Evolutionary conservation across 2,113 vertebrate genomes (phyloP), one percentile per base, ranked within the genome.

Genomic region (Ancistrus triradiatus): DNA sequence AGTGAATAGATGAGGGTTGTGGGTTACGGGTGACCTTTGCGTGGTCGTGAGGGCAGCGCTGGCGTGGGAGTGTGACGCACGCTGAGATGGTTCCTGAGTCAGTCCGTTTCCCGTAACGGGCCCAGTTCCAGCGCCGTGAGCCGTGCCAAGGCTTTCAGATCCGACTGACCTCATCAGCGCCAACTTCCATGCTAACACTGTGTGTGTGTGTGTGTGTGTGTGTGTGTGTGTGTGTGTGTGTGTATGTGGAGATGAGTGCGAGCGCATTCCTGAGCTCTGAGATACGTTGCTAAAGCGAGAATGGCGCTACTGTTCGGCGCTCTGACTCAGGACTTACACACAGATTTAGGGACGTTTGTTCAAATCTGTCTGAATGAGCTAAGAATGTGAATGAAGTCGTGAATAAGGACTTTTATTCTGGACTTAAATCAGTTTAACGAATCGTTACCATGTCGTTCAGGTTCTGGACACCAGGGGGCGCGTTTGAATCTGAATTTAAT

Each of bases 261-360:
- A 25, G 52, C 31, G 58, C 65, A 77, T 74, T 74, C 75, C 62
- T 74, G 59, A 60, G 19, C 44, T 14, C 46, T 77, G 72, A 77
- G 52, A 37, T 69, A 31, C 46, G n/a, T n/a, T n/a, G n/a, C n/a
- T n/a, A n/a, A n/a, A n/a, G n/a, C n/a, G n/a, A n/a, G n/a, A n/a
- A 28, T 55, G 35, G 37, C 17, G 33, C 60, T 66, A 60, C 64
- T 69, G 57, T 74, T 69, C 55, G 17, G 25, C 2, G 3, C 51
- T 52, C 27, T 68, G 50, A 77, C 59, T 74, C 75, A 70, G 51
- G 42, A 56, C 21, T 46, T 59, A 48, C 18, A 55, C 67, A 70
- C 59, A 69, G 48, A 42, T n/a, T n/a, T n/a, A n/a, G n/a, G n/a
- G n/a, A n/a, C n/a, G n/a, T n/a, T n/a, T n/a, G n/a, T n/a, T n/a